Evolutionary conservation across 2,888 invertebrate species (phyloP).

Genomic region (Matsumyia berberina): DNA sequence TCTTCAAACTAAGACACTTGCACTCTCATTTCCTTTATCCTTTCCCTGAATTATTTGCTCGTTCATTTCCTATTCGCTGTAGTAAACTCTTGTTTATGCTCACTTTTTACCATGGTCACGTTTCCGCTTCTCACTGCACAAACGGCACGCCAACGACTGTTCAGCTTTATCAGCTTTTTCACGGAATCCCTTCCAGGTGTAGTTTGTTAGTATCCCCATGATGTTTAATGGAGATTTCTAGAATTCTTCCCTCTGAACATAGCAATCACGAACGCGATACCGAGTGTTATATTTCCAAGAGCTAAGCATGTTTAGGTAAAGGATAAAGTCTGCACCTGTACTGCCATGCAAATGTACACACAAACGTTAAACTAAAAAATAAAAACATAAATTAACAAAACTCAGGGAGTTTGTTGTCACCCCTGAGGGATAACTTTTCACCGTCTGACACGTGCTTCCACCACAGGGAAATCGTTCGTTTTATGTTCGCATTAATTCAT

Average conservation of each 20-base stretch:
- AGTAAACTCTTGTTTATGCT: too few relatives aligned
- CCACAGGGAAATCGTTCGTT: neutral
- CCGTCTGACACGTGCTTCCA: constrained; percentile 20
- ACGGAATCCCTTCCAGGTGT: too few relatives aligned
- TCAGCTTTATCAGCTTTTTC: too few relatives aligned
- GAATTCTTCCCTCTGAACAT: neutral
- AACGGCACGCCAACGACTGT: too few relatives aligned
- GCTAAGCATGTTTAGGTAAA: too few relatives aligned
- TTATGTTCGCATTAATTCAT: constrained; percentile 15
- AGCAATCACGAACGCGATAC: constrained; percentile 11
- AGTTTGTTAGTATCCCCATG: neutral
- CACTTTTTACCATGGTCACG: too few relatives aligned
- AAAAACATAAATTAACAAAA: constrained; percentile 14
- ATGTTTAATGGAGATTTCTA: neutral
- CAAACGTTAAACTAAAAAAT: constrained; percentile 1
- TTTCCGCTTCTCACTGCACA: too few relatives aligned
- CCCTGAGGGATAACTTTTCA: neutral
- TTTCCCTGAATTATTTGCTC: too few relatives aligned
- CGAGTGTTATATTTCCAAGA: neutral
- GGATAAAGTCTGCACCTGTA: neutral
- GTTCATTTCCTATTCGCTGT: too few relatives aligned
- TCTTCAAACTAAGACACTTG: too few relatives aligned
- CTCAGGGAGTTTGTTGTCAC: neutral
- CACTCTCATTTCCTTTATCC: too few relatives aligned
- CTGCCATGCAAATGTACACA: constrained; percentile 1